phyloP scores from a whole-genome alignment of 2,888 invertebrate species.

The Patella pellucida region DNA sequence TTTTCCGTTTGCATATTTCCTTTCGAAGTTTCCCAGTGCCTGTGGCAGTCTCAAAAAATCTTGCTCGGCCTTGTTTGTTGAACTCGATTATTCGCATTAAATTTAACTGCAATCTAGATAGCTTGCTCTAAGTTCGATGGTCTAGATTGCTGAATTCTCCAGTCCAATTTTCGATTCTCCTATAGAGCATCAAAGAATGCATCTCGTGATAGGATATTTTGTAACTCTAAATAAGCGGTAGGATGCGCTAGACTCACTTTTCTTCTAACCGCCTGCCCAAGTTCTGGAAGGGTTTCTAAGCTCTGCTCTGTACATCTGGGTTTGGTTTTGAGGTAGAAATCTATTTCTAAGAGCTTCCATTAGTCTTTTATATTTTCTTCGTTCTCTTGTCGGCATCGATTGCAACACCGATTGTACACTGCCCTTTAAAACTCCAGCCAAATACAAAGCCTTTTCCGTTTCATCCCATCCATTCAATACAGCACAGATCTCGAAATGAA shows the following conservation, averaged over 20 bases:
- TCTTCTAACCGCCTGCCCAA: slow-evolving; percentile 5
- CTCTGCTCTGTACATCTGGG: no score
- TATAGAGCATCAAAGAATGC: slow-evolving; percentile 1
- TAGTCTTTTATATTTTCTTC: not conserved
- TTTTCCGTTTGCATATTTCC: not conserved
- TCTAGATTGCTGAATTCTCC: not conserved
- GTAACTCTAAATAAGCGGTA: not conserved
- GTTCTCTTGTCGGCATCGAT: no score
- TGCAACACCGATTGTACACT: no score
- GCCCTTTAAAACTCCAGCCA: no score
- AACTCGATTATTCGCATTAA: not conserved
- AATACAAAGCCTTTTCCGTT: no score
- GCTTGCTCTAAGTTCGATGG: slow-evolving; percentile 7
- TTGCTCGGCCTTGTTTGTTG: not conserved
- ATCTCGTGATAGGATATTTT: not conserved
- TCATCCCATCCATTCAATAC: no score
- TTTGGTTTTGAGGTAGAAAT: no score
- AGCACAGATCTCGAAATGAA: no score
- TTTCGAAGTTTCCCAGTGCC: not conserved
- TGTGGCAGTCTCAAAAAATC: not conserved
- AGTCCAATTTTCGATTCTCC: not conserved
- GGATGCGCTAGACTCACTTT: slow-evolving; percentile 8
- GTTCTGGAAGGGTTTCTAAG: not conserved
- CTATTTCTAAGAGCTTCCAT: not conserved
- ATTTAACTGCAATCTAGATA: slow-evolving; percentile 11